These are phyloP conservation scores for Hirundo rustica DNA, from an alignment of 2,797 vertebrate genomes.

Conservation along the genomic window DNA sequence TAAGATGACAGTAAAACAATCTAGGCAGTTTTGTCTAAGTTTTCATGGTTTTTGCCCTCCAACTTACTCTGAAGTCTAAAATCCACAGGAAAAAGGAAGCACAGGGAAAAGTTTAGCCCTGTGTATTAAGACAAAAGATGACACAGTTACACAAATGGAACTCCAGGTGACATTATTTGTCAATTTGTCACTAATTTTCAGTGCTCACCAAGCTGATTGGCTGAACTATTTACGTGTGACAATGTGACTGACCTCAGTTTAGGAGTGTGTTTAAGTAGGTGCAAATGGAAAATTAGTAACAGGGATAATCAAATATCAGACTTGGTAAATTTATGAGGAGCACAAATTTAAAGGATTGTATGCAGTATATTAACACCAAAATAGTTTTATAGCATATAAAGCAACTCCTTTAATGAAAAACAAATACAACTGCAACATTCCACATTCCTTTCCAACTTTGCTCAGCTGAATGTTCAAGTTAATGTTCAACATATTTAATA, in stretches of 20 bases:
- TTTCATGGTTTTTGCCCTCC: background rate
- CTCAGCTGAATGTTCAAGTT: background rate
- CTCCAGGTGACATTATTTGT: background rate
- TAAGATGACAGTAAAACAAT: background rate
- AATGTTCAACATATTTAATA: conserved; percentile 12
- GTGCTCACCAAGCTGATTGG: background rate
- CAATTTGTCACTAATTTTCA: background rate
- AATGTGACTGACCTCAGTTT: background rate
- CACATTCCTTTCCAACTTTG: background rate
- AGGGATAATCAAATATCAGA: background rate
- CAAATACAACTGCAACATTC: background rate
- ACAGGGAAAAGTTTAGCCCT: background rate
- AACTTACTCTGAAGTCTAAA: background rate
- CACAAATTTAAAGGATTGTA: background rate
- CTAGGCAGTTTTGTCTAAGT: background rate
- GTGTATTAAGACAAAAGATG: background rate
- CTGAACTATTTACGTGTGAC: background rate
- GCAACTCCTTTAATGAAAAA: background rate
- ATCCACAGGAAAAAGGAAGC: background rate
- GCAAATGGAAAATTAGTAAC: background rate
- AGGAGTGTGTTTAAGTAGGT: background rate
- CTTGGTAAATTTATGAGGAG: background rate
- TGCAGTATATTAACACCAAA: background rate
- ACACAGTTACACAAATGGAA: background rate
- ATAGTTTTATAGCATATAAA: background rate